Conservation (phyloP, 2,888 invertebrate species). For the Polylopha cassiicola region DNA sequence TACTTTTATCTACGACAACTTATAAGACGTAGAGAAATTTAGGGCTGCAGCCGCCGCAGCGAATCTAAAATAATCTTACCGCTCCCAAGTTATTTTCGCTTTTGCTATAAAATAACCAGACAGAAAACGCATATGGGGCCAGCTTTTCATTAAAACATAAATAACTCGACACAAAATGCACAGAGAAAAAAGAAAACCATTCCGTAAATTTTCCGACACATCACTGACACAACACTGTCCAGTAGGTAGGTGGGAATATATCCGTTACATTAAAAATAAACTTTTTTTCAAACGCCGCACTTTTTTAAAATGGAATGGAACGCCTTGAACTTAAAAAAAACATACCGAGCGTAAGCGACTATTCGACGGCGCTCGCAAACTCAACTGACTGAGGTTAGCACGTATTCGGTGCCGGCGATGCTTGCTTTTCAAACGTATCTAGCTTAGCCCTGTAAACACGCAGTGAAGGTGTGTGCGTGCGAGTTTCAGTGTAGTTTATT, state of each 20-base stretch:
- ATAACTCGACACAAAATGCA: constrained; percentile 39
- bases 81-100: constrained; percentile 59
- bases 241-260: too few species aligned
- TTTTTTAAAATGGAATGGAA: constrained; percentile 26
- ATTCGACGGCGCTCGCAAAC: constrained; percentile 44
- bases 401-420: constrained; percentile 25
- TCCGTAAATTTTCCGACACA: constrained; percentile 25
- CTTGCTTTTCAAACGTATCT: constrained; percentile 54
- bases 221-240: constrained; percentile 26
- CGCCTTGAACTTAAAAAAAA: constrained; percentile 34
- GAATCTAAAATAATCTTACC: constrained; percentile 63
- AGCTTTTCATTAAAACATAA: constrained; percentile 23
- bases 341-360: constrained; percentile 59
- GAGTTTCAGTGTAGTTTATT: constrained; percentile 6
- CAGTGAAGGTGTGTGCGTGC: constrained; percentile 22
- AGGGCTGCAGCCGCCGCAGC: constrained; percentile 37
- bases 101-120: constrained; percentile 56
- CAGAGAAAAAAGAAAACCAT: constrained; percentile 33
- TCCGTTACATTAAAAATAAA: too few species aligned
- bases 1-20: too few species aligned
- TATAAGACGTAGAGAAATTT: constrained; percentile 33
- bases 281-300: not conserved
- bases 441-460: constrained; percentile 49
- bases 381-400: constrained; percentile 46
- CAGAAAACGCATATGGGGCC: constrained; percentile 42